Evolutionary conservation across 2,797 vertebrate genomes (phyloP).

Genomic region (Microcaecilia unicolor): DNA sequence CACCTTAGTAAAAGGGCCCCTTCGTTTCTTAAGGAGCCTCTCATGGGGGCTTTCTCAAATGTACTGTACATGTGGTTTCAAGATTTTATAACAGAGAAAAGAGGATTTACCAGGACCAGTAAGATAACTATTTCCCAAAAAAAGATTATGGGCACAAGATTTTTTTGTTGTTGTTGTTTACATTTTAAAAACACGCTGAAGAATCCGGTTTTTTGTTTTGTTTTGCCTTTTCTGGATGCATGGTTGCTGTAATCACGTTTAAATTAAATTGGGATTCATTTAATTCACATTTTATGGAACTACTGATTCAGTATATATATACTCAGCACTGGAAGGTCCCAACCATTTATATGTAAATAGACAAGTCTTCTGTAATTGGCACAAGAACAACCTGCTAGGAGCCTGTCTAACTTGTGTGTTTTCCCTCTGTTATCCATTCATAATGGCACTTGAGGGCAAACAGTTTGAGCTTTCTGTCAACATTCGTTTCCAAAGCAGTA

Average conservation of each 20-base stretch:
- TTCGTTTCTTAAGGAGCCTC: too few species aligned
- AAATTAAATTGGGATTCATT: conserved; percentile 31
- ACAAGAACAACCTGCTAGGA: conserved; percentile 23
- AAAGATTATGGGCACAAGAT: background rate
- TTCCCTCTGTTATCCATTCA: conserved; percentile 25
- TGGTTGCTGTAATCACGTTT: conserved; percentile 23
- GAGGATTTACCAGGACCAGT: too few species aligned
- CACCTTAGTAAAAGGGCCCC: too few species aligned
- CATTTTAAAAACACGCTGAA: background rate
- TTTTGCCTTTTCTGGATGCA: conserved; percentile 19
- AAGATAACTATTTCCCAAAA: background rate
- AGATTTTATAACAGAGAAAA: too few species aligned
- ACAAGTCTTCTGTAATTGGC: conserved; percentile 34
- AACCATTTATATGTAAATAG: conserved; percentile 57
- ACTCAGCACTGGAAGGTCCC: conserved; percentile 34
- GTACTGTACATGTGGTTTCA: too few species aligned
- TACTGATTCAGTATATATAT: conserved; percentile 27
- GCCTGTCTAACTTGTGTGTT: conserved; percentile 24
- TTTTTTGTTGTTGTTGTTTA: background rate
- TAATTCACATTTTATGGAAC: conserved; percentile 30
- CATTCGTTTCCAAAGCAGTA: conserved; percentile 27
- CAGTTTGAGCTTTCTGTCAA: conserved; percentile 34
- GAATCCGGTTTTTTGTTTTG: too few species aligned
- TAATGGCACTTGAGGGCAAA: conserved; percentile 34
- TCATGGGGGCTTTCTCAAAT: too few species aligned